Conservation (phyloP, 1,140 invertebrate genomes). For the Zaprionus inermis region DNA sequence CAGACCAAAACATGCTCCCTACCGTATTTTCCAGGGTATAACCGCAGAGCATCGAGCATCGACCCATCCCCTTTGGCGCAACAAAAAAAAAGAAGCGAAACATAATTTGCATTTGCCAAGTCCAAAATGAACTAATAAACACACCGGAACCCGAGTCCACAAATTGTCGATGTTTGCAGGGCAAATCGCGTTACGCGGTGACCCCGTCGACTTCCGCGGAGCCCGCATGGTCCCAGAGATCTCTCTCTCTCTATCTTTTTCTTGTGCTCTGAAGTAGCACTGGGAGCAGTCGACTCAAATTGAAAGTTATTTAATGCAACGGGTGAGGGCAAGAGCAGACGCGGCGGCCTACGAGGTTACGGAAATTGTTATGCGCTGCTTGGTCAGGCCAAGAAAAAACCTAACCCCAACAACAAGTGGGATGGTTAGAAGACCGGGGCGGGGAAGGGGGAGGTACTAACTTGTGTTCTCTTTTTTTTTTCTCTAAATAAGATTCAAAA, state of each 20-base stretch:
- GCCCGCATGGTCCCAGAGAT: not conserved
- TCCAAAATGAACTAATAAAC: slow-evolving; percentile 66
- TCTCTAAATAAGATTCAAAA: slow-evolving; percentile 74
- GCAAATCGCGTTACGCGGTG: slow-evolving; percentile 35
- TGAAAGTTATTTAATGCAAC: slow-evolving; percentile 78
- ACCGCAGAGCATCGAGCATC: not conserved
- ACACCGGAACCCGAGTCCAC: slow-evolving; percentile 50
- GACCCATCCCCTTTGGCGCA: not conserved
- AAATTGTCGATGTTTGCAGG: slow-evolving; percentile 63
- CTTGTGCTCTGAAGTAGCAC: slow-evolving; percentile 13
- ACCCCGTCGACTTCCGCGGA: slow-evolving; percentile 1
- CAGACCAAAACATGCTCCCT: not conserved
- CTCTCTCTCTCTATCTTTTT: not conserved
- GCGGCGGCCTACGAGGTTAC: slow-evolving; percentile 48
- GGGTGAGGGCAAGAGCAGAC: not conserved
- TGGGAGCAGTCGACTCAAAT: slow-evolving; percentile 66
- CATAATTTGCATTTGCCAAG: slow-evolving; percentile 60
- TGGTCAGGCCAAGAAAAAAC: slow-evolving; percentile 43
- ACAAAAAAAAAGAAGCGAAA: not conserved
- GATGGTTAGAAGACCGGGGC: no score
- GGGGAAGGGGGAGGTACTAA: not conserved
- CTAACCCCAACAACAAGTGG: slow-evolving; percentile 36
- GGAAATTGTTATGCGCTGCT: slow-evolving; percentile 75
- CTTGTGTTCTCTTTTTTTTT: slow-evolving; percentile 48
- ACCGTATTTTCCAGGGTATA: not conserved